Percentiles rank a stretch among this genome's conserved stretches.
These are phyloP conservation scores for Psilanteris sp. DNA, from an alignment of 1,140 invertebrate species.

Conservation along the genomic window DNA sequence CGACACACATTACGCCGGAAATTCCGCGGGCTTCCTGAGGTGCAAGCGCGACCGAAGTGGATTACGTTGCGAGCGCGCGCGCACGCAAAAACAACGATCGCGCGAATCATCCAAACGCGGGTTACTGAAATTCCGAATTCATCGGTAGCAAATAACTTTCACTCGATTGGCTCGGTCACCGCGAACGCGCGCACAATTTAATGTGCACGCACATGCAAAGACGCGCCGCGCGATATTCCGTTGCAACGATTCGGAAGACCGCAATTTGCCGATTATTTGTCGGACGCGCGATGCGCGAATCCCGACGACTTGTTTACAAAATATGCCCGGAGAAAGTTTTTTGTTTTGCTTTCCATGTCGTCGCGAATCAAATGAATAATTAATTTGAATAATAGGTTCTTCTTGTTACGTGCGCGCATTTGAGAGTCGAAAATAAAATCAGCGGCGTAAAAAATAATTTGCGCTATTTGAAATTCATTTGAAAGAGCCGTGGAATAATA, in stretches of 20 bases:
- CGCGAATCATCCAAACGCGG: conserved; percentile 7
- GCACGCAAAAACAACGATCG: background rate
- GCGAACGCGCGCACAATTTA: conserved; percentile 8
- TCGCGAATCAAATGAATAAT: too few relatives aligned
- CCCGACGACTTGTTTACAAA: too few relatives aligned
- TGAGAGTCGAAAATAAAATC: too few relatives aligned
- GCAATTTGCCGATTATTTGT: too few relatives aligned
- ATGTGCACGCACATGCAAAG: conserved; percentile 1
- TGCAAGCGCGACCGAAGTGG: conserved; percentile 8
- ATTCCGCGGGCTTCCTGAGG: conserved; percentile 31
- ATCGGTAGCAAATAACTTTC: conserved; percentile 66
- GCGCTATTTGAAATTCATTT: background rate
- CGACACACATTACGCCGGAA: conserved; percentile 60
- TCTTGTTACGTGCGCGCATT: too few relatives aligned
- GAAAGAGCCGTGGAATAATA: background rate
- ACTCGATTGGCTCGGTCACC: conserved; percentile 57
- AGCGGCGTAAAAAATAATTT: too few relatives aligned
- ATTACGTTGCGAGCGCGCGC: conserved; percentile 7
- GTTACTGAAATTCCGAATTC: background rate
- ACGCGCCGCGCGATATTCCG: too few relatives aligned
- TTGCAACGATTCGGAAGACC: too few relatives aligned
- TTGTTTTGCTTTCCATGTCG: too few relatives aligned
- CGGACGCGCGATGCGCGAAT: too few relatives aligned
- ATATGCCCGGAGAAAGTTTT: too few relatives aligned
- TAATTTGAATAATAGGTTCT: too few relatives aligned